These are phyloP conservation scores for Epsilonema sp. DNA, from an alignment of 2,888 invertebrate genomes.

Conservation along the genomic window DNA sequence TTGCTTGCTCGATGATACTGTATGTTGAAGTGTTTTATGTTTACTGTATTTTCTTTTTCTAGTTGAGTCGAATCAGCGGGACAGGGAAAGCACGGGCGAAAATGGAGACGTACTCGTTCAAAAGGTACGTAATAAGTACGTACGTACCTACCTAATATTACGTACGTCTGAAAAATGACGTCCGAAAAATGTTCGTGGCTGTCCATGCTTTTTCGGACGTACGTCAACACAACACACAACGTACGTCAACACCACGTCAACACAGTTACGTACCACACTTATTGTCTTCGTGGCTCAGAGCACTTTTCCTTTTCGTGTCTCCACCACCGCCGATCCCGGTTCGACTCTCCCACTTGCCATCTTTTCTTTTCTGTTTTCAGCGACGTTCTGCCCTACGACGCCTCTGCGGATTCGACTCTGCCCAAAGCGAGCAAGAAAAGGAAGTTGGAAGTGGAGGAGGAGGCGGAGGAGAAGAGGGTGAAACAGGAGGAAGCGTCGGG, in stretches of 20 bases:
- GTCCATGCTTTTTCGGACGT: too few species aligned
- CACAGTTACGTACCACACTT: too few species aligned
- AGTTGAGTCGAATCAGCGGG: slow-evolving; percentile 55
- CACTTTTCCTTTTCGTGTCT: background rate
- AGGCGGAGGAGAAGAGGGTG: slow-evolving; percentile 6
- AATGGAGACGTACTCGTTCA: slow-evolving; percentile 75
- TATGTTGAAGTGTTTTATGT: background rate
- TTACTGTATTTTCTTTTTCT: slow-evolving; percentile 12
- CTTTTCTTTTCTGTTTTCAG: too few species aligned
- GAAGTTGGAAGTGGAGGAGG: slow-evolving; percentile 10
- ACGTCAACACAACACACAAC: too few species aligned
- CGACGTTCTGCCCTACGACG: slow-evolving; percentile 57
- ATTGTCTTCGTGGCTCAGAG: too few species aligned
- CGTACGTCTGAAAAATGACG: too few species aligned
- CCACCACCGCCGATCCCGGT: background rate
- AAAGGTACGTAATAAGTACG: too few species aligned
- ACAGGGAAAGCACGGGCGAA: slow-evolving; percentile 68
- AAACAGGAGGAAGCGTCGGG: slow-evolving; percentile 5
- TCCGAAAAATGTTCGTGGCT: too few species aligned
- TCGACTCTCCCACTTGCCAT: slow-evolving; percentile 32
- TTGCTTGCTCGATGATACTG: background rate
- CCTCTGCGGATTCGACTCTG: slow-evolving; percentile 59
- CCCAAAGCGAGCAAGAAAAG: slow-evolving; percentile 29
- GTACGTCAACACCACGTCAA: too few species aligned
- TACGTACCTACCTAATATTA: too few species aligned